Evolutionary conservation across 2,888 invertebrate genomes (phyloP).

Genomic region (Chelonus formosanus): DNA sequence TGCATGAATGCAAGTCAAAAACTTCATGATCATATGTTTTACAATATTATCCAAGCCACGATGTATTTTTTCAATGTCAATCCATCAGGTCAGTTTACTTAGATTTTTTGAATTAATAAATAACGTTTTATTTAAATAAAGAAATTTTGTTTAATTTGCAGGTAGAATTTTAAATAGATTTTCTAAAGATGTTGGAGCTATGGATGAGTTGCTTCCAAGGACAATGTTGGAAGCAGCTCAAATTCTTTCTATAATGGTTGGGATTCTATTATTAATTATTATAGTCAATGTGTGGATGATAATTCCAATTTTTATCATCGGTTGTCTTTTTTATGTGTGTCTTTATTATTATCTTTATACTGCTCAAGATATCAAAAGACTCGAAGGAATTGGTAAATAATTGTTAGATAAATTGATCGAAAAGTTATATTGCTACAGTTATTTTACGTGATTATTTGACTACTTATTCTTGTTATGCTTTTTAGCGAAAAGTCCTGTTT

Average conservation of each 20-base stretch:
- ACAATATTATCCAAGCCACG: slow-evolving; percentile 77
- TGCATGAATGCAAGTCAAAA: slow-evolving; percentile 80
- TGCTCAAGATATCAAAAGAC: slow-evolving; percentile 77
- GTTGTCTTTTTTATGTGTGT: slow-evolving; percentile 70
- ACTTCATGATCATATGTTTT: slow-evolving; percentile 87
- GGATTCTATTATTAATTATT: slow-evolving; percentile 65
- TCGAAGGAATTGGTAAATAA: slow-evolving; percentile 66
- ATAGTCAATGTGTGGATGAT: slow-evolving; percentile 75
- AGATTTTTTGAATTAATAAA: slow-evolving; percentile 3
- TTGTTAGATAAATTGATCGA: too few relatives aligned
- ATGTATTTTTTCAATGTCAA: slow-evolving; percentile 89
- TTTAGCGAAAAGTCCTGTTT: slow-evolving; percentile 83
- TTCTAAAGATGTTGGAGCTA: slow-evolving; percentile 76
- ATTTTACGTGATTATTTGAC: too few relatives aligned
- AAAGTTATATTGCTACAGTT: too few relatives aligned
- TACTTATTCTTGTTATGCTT: too few relatives aligned
- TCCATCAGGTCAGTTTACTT: slow-evolving; percentile 71
- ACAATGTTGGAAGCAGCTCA: slow-evolving; percentile 69
- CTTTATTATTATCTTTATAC: slow-evolving; percentile 74
- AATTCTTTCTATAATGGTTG: slow-evolving; percentile 64
- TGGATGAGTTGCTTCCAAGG: slow-evolving; percentile 70
- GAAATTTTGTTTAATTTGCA: slow-evolving; percentile 34
- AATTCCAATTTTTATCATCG: slow-evolving; percentile 71
- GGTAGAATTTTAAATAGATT: slow-evolving; percentile 77
- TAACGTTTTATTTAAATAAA: slow-evolving; percentile 2